Evolutionary conservation across 2,797 vertebrate species (phyloP), one percentile per base, ranked within the genome.

Genomic region (Momotus momota): DNA sequence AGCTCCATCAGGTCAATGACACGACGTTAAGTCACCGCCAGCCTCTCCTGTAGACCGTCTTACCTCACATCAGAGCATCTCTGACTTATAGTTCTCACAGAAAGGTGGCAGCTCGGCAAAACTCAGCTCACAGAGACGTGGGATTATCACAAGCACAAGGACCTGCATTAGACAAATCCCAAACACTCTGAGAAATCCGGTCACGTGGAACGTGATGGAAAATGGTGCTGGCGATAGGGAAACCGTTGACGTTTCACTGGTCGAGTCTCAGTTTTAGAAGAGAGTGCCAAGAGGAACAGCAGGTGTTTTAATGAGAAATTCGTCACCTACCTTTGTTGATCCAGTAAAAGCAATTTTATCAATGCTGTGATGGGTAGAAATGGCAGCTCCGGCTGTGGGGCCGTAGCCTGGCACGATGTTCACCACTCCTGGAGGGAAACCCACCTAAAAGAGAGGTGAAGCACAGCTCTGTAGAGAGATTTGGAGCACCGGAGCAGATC

Each of bases 331-430:
- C 98, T 99, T 98, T 55, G 98, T 99, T 31, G 99, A 99, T 13
- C 99, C 99, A 1, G 99, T 99, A 97, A 99, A 99, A n/a, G 99
- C 99, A 66, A 99, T 98, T 98, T 99, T 99, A 97, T 99, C 98
- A 41, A 99, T 97, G 72, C 97, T 98, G 84, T 98, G 99, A 93
- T 99, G 99, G 61, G 96, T 98, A 58, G 99, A 98, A 65, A 99
- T 99, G 5, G 99, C 99, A 25, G 99, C 99, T 71, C 99, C 99
- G 4, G 98, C 99, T 3, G 98, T 99, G 43, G 99, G 98, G 15
- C 99, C 99, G 0, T 99, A 99, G 41, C 99, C 99, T 26, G 99
- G 99, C 51, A 99, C 96, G 10, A 99, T 99, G 96, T 99, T 99
- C 89, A 99, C 99, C 60, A 99, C 99, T 35, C 99, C 99, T 6